Base-by-base conservation (phyloP, 2,888 invertebrate genomes). In the Andricus curvator region DNA sequence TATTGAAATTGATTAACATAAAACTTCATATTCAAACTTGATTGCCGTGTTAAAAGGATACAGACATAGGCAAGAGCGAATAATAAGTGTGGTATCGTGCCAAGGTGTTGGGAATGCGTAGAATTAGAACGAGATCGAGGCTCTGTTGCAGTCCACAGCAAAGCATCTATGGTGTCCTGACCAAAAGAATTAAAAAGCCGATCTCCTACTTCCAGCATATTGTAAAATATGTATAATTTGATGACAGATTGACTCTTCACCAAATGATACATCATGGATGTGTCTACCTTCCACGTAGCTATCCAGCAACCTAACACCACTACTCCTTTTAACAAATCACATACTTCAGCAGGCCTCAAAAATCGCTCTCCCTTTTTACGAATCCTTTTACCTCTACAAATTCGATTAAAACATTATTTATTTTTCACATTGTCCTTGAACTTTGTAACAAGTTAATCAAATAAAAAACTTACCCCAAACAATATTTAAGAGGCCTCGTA, bases 61-160 rank as follows among this genome's bases (percentile, higher is more conserved):
- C 97, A 96, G 92, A 99, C 98, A 95, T 99, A 99, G 78, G 96
- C 94, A 88, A 99, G 94, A 3, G 99, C 98, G 92, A 99, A 96
- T n/a, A 97, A 89, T 78, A 99, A 94, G 94, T 99, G 99, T 8
- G 98, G 96, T 83, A 98, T 93, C 5, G 98, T 95, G 44, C 98
- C 98, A 86, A 98, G 94, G 93, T 98, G 97, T 90, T 96, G 96
- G 33, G 91, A 85, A 74, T 88, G 88, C 1, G 88, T 86, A 1
- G 89, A 88, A 51, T 88, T 85, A 4, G 87, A 88, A 82, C 96
- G 95, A 78, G 96, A 96, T 88, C 97, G 95, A 1, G 98, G 98
- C 92, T 99, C 99, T 9, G 99, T 99, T 0, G 99, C 99, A 6
- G 99, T 99, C 99, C 99, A 99, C 91, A 99, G 98, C 67, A 99